These are phyloP conservation scores for Neotragus pygmaeus DNA, from an alignment of 2,113 vertebrate species.

Conservation along the genomic window DNA sequence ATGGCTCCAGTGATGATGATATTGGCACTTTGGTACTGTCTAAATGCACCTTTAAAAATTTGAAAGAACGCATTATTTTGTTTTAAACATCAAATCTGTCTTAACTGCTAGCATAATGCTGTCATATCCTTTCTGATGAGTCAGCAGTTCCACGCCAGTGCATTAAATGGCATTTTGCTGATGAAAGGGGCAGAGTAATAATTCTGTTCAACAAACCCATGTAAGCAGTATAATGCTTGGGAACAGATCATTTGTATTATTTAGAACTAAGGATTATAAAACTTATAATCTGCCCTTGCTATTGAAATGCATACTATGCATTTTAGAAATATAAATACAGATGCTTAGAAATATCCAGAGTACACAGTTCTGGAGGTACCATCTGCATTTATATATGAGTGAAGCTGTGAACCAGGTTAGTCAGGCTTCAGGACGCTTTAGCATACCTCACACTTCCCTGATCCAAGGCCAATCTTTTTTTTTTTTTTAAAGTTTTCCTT, in stretches of 20 bases:
- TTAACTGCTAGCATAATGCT: slow-evolving; percentile 38
- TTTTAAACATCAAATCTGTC: slow-evolving; percentile 39
- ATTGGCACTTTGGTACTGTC: background rate
- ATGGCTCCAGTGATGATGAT: background rate
- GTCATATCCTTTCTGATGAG: slow-evolving; percentile 23
- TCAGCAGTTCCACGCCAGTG: background rate
- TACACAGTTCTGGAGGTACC: background rate
- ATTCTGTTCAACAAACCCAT: background rate
- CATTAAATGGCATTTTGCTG: slow-evolving; percentile 33
- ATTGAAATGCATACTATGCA: background rate
- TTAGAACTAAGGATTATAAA: background rate
- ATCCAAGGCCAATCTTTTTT: background rate
- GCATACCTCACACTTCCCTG: background rate
- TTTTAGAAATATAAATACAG: background rate
- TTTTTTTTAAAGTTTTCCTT: background rate
- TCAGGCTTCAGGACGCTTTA: background rate
- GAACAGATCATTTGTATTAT: background rate
- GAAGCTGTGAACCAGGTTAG: background rate
- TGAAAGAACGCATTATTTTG: slow-evolving; percentile 15
- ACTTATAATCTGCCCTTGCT: background rate
- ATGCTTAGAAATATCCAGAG: background rate
- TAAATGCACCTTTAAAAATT: slow-evolving; percentile 7
- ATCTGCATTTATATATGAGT: background rate
- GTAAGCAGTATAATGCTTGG: background rate
- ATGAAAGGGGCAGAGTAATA: slow-evolving; percentile 27